Conservation (phyloP, 2,797 vertebrate species). For the Smutsia temminckii region DNA sequence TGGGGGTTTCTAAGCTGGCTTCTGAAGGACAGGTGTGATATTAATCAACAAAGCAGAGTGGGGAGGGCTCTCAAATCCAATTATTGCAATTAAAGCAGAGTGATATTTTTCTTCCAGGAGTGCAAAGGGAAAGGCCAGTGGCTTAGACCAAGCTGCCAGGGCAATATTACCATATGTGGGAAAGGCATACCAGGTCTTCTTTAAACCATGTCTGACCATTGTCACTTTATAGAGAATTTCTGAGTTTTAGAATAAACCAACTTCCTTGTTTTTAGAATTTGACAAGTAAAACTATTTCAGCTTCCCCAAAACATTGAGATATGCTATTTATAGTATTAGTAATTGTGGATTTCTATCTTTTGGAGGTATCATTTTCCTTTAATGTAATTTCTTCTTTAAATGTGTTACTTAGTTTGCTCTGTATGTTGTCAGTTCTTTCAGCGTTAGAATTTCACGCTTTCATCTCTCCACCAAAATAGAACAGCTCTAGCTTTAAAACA, state of each 20-base stretch:
- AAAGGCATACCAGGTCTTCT: background rate
- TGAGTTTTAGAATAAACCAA: background rate
- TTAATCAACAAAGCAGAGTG: background rate
- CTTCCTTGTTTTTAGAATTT: background rate
- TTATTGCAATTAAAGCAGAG: background rate
- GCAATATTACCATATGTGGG: background rate
- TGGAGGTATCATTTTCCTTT: slow-evolving; percentile 69
- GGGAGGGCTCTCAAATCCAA: background rate
- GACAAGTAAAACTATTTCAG: background rate
- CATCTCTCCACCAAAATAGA: slow-evolving; percentile 46
- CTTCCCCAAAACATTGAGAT: slow-evolving; percentile 43
- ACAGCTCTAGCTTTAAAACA: slow-evolving; percentile 40
- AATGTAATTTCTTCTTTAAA: slow-evolving; percentile 68
- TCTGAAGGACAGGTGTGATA: background rate
- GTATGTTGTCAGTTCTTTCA: slow-evolving; percentile 67
- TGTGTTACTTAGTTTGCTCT: slow-evolving; percentile 69
- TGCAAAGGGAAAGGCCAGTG: background rate
- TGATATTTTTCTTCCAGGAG: rapidly evolving
- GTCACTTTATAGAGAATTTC: background rate
- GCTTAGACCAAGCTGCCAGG: background rate
- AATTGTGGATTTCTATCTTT: slow-evolving; percentile 62
- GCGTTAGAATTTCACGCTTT: slow-evolving; percentile 20
- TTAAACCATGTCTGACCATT: background rate
- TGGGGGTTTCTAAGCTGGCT: background rate
- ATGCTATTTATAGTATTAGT: background rate